Conservation (phyloP, 2,113 vertebrate species). For the Phyllostomus discolor region DNA sequence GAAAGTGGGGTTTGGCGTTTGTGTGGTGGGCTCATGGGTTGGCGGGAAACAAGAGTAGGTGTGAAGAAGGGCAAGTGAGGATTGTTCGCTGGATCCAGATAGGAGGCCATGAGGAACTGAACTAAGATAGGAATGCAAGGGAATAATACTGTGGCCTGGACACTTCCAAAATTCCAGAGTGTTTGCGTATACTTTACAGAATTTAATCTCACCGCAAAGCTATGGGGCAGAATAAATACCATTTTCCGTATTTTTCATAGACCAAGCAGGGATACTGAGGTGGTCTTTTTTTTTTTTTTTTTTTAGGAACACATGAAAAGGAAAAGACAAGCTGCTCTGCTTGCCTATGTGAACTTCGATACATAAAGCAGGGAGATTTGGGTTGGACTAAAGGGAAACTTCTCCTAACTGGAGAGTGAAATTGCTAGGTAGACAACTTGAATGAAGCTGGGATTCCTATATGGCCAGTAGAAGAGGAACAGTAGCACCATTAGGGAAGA, state of each 20-base stretch:
- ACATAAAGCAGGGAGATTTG: background rate
- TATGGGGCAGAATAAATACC: background rate
- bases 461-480: background rate
- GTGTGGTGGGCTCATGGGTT: background rate
- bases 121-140: background rate
- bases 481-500: accelerated
- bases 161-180: background rate
- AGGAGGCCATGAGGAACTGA: background rate
- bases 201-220: background rate
- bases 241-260: background rate
- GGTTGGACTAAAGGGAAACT: background rate
- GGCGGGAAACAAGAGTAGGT: background rate
- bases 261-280: background rate
- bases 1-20: background rate
- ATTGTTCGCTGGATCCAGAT: background rate
- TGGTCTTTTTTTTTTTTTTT: background rate
- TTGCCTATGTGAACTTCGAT: background rate
- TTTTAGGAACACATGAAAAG: background rate
- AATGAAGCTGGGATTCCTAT: background rate
- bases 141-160: background rate
- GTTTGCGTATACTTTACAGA: background rate
- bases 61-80: background rate
- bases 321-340: background rate
- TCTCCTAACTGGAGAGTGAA: background rate
- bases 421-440: background rate